Evolutionary conservation across 1,140 invertebrate species (phyloP).

Genomic region (Adoxophyes honmai): DNA sequence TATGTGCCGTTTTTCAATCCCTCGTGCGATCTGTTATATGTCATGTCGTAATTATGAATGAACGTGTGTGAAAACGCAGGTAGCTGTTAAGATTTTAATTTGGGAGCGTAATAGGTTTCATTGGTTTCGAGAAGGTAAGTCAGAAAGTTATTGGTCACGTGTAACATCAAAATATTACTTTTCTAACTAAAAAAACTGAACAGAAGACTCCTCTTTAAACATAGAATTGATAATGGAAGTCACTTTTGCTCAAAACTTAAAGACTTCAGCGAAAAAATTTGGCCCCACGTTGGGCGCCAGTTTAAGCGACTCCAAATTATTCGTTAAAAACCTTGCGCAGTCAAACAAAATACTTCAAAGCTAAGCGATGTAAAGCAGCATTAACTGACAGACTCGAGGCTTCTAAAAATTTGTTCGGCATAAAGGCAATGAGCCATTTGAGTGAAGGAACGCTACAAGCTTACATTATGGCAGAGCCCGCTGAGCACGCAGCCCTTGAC

Average conservation of each 20-base stretch:
- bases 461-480: not conserved
- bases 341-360: not conserved
- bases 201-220: no score
- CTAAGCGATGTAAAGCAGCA: not conserved
- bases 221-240: no score
- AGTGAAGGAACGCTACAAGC: not conserved
- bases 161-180: no score
- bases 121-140: no score
- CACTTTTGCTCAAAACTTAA: no score
- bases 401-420: not conserved
- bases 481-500: slow-evolving; percentile 4
- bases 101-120: not conserved
- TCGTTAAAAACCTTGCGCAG: not conserved
- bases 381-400: not conserved
- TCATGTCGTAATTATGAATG: not conserved
- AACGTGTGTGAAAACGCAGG: slow-evolving; percentile 3
- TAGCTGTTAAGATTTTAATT: not conserved
- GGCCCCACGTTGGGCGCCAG: slow-evolving; percentile 41
- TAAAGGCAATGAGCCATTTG: slow-evolving; percentile 11
- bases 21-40: not conserved
- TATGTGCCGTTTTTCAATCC: slow-evolving; percentile 8
- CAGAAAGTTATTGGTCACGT: no score
- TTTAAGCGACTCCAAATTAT: not conserved
- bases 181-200: no score
- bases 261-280: no score